Evolutionary conservation across 2,797 vertebrate species (phyloP).

Genomic region (Enteromius thamalakanensis): DNA sequence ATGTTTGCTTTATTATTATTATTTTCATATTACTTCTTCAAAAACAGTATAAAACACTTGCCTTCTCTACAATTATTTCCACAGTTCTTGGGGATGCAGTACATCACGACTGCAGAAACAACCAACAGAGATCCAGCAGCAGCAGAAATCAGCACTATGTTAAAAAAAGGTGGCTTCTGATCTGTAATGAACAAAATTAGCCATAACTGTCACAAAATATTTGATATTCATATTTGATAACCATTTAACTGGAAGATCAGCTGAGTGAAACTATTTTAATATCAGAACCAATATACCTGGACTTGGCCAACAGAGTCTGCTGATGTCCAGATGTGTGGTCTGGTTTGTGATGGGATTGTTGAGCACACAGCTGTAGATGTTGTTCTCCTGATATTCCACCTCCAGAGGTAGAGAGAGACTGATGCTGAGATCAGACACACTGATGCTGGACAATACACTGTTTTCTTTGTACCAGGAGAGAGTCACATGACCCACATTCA

Average conservation of each 20-base stretch:
- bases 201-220: no score
- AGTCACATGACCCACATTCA: neutral
- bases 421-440: neutral
- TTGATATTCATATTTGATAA: no score
- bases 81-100: neutral
- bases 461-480: neutral
- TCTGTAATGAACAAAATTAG: neutral
- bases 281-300: no score
- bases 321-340: neutral
- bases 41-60: no score
- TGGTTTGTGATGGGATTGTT: no score
- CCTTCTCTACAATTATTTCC: neutral
- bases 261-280: neutral
- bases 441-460: neutral
- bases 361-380: neutral
- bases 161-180: neutral
- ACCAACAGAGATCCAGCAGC: neutral
- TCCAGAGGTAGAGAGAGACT: no score
- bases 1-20: no score
- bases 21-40: no score
- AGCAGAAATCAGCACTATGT: neutral
- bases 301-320: no score
- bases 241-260: no score
- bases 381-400: constrained; percentile 9
- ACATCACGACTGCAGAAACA: neutral